These are phyloP conservation scores for Sciurus vulgaris DNA, from an alignment of 2,797 vertebrate species.

Conservation along the genomic window DNA sequence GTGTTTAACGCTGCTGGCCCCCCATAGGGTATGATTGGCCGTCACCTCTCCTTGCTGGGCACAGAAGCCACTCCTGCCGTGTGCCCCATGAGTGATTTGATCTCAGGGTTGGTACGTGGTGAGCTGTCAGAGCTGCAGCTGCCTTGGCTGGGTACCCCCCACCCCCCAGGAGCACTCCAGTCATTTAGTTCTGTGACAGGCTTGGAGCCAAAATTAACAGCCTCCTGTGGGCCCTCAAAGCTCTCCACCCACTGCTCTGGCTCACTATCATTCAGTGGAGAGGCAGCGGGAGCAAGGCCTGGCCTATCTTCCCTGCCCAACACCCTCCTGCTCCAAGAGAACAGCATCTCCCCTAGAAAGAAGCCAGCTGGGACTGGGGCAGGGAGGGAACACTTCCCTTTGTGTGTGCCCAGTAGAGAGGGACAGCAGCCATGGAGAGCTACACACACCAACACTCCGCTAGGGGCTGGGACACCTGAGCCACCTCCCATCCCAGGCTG, in stretches of 20 bases:
- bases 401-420: neutral
- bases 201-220: conserved; percentile 12
- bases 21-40: neutral
- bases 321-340: neutral
- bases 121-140: neutral
- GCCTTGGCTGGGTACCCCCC: fast-evolving
- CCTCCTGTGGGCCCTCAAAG: conserved; percentile 34
- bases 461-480: neutral
- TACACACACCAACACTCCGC: neutral
- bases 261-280: neutral
- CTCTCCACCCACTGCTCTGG: neutral
- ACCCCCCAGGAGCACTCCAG: neutral
- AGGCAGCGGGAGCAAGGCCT: neutral
- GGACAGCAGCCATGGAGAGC: neutral
- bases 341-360: neutral
- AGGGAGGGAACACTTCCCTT: neutral
- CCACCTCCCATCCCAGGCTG: neutral
- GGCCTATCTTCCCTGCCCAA: neutral
- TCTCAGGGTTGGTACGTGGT: neutral
- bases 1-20: neutral
- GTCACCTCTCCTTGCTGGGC: neutral
- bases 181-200: neutral
- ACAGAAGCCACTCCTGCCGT: neutral
- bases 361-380: neutral
- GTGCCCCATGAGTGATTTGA: neutral